Evolutionary conservation across 2,113 vertebrate genomes (phyloP).

Genomic region (Myotis davidii): DNA sequence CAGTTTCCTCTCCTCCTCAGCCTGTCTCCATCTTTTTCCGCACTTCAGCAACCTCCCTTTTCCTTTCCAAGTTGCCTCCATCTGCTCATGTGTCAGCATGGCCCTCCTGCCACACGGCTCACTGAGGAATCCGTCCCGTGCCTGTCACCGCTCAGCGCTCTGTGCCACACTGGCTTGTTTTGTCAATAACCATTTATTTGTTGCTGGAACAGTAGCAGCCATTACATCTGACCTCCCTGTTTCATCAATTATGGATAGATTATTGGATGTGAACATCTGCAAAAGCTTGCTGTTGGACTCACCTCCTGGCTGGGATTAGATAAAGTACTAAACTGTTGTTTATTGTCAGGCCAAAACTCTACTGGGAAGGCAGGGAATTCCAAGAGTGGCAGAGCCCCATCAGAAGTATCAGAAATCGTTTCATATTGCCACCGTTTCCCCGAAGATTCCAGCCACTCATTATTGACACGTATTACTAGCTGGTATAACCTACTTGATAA

Average conservation of each 20-base stretch:
- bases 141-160: constrained; percentile 90
- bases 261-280: constrained; percentile 99
- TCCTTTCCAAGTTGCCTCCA: constrained; percentile 73
- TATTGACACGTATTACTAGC: constrained; percentile 95
- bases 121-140: constrained; percentile 74
- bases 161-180: constrained; percentile 94
- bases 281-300: constrained; percentile 95
- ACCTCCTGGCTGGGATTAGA: constrained; percentile 99
- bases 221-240: constrained; percentile 99
- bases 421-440: constrained; percentile 86
- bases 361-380: constrained; percentile 93
- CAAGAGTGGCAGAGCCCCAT: constrained; percentile 89
- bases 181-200: constrained; percentile 99
- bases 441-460: constrained; percentile 92
- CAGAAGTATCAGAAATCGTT: constrained; percentile 93
- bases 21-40: constrained; percentile 70
- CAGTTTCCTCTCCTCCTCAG: constrained; percentile 57
- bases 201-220: constrained; percentile 95
- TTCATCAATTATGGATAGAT: constrained; percentile 99
- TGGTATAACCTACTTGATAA: constrained; percentile 94
- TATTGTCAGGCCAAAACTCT: constrained; percentile 98
- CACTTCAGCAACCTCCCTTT: constrained; percentile 62
- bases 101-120: constrained; percentile 71
- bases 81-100: constrained; percentile 77
- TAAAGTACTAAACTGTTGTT: constrained; percentile 99